Conservation (phyloP, 2,888 invertebrate species). For the Axea sp. region DNA sequence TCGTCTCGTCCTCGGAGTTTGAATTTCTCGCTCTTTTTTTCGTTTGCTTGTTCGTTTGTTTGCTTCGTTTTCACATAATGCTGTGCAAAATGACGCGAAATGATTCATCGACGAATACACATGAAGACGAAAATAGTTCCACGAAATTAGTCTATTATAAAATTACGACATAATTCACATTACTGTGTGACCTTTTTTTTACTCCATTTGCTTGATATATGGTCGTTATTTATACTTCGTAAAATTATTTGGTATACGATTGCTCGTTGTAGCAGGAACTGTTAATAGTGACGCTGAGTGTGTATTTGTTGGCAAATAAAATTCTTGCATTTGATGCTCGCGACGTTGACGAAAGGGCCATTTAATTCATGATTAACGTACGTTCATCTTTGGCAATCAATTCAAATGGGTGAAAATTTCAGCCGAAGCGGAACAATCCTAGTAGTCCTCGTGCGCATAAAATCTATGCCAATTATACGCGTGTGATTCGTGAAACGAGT, state of each 20-base stretch:
- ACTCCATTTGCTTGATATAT: constrained; percentile 23
- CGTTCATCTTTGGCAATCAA: not conserved
- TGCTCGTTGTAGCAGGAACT: constrained; percentile 75
- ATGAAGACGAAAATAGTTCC: constrained; percentile 48
- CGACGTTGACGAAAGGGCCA: not conserved
- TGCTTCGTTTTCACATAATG: constrained; percentile 41
- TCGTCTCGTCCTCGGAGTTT: constrained; percentile 34
- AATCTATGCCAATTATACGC: too few species aligned
- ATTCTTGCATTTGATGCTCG: constrained; percentile 31
- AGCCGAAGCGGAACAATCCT: too few species aligned
- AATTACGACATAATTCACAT: constrained; percentile 33
- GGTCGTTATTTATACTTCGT: constrained; percentile 51
- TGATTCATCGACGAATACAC: constrained; percentile 27
- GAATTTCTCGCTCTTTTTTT: too few species aligned
- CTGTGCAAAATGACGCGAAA: constrained; percentile 59
- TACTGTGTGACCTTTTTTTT: constrained; percentile 11
- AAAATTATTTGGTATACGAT: constrained; percentile 76
- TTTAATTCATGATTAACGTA: constrained; percentile 1
- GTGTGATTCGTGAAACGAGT: too few species aligned
- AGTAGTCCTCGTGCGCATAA: too few species aligned
- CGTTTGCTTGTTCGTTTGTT: constrained; percentile 1
- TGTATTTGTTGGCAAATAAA: constrained; percentile 63
- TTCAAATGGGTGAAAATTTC: not conserved
- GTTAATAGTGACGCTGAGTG: constrained; percentile 68
- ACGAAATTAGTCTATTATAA: constrained; percentile 43